Evolutionary conservation across 1,140 invertebrate genomes (phyloP).

Genomic region (Saccostrea glomerata): DNA sequence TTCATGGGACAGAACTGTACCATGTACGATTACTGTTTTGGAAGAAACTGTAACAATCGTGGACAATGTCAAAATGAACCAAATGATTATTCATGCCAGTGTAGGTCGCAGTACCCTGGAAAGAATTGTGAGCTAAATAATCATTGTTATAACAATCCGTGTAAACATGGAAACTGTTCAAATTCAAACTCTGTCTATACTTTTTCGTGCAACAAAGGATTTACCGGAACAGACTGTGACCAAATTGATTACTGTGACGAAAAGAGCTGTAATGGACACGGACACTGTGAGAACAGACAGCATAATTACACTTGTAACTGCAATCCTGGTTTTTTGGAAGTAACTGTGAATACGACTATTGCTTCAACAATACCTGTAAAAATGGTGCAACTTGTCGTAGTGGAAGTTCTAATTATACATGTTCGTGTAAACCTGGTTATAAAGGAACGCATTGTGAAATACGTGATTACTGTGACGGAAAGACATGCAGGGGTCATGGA

Average conservation of each 20-base stretch:
- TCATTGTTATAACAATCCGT: slow-evolving; percentile 36
- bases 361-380: neutral
- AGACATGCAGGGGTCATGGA: neutral
- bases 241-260: neutral
- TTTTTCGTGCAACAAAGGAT: too few relatives aligned
- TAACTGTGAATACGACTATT: neutral
- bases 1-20: neutral
- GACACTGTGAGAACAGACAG: neutral
- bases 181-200: too few relatives aligned
- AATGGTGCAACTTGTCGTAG: neutral
- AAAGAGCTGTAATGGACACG: neutral
- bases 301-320: neutral
- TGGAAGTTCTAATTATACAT: neutral
- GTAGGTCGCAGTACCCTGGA: slow-evolving; percentile 93
- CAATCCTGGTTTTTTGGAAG: neutral
- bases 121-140: slow-evolving; percentile 39
- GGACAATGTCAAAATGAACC: slow-evolving; percentile 93
- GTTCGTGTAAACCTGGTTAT: neutral
- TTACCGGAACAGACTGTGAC: too few relatives aligned
- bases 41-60: slow-evolving; percentile 86
- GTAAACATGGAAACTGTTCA: too few relatives aligned
- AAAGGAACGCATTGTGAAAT: neutral
- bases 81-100: slow-evolving; percentile 79
- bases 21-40: neutral
- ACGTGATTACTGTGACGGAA: neutral